Percentiles rank a stretch among this genome's conserved stretches.
phyloP scores from a whole-genome alignment of 2,113 vertebrate species.

The Rhinolophus ferrumequinum region DNA sequence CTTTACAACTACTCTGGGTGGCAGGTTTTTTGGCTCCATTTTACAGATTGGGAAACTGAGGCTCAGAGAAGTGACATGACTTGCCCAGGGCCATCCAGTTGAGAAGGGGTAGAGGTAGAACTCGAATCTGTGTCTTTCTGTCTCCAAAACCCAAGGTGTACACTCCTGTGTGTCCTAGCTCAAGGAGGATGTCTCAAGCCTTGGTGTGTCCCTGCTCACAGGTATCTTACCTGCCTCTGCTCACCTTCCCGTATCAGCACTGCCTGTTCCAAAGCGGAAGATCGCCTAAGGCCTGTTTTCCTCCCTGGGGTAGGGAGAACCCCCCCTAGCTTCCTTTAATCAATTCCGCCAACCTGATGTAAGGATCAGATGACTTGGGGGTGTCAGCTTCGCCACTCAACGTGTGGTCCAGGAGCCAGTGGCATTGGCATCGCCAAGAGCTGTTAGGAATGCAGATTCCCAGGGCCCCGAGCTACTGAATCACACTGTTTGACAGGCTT shows the following conservation, averaged over 20 bases:
- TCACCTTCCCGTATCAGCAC: neutral
- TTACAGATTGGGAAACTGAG: neutral
- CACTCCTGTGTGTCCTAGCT: neutral
- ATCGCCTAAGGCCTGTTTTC: neutral
- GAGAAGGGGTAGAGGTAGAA: neutral
- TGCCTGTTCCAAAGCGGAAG: neutral
- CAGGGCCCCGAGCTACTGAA: rapidly evolving
- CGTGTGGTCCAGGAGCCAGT: neutral
- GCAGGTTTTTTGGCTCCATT: neutral
- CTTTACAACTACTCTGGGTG: neutral
- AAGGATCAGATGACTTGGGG: neutral
- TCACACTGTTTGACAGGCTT: neutral
- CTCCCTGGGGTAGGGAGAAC: neutral
- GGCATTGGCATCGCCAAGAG: rapidly evolving
- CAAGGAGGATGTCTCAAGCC: neutral
- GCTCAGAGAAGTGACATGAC: neutral
- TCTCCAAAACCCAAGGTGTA: neutral
- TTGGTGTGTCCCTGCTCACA: neutral
- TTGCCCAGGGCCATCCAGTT: neutral
- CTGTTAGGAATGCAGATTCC: neutral
- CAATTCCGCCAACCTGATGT: neutral
- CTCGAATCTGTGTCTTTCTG: neutral
- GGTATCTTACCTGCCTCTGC: neutral
- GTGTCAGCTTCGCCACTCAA: neutral
- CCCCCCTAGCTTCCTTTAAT: neutral